Evolutionary conservation across 2,113 vertebrate species (phyloP).

Genomic region (Galeopterus variegatus): DNA sequence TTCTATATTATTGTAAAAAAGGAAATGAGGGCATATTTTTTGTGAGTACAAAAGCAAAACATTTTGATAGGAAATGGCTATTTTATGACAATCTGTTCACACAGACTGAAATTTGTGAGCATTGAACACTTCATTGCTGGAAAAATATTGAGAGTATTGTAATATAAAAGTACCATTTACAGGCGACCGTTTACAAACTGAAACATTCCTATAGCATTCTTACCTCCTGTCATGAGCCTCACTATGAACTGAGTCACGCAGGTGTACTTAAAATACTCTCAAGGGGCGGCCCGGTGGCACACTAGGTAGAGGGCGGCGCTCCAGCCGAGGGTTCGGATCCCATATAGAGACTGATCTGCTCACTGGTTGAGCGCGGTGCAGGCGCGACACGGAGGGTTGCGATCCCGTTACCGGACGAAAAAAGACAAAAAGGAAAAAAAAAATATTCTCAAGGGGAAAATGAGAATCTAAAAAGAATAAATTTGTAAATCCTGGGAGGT

Average conservation of each 20-base stretch:
- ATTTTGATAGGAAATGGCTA: slow-evolving; percentile 9
- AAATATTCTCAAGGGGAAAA: too few species aligned
- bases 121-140: background rate
- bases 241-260: background rate
- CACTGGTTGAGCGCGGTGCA: too few species aligned
- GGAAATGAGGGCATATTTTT: background rate
- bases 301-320: too few species aligned
- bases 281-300: too few species aligned
- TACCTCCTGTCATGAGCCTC: background rate
- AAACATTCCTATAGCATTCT: background rate
- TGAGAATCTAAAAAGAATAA: background rate
- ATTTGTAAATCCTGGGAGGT: background rate
- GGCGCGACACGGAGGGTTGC: too few species aligned
- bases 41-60: slow-evolving; percentile 11
- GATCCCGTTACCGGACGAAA: too few species aligned
- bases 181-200: background rate
- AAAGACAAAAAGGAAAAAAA: too few species aligned
- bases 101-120: slow-evolving; percentile 20
- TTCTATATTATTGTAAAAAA: background rate
- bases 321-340: too few species aligned
- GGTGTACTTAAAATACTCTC: slow-evolving; percentile 28
- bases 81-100: slow-evolving; percentile 5
- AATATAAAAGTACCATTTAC: background rate
- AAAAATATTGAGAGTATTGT: slow-evolving; percentile 7
- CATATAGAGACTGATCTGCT: too few species aligned